Percentiles rank a stretch among this genome's conserved stretches.
These are phyloP conservation scores for Kryptopterus vitreolus DNA, from an alignment of 2,797 vertebrate species.

Conservation along the genomic window DNA sequence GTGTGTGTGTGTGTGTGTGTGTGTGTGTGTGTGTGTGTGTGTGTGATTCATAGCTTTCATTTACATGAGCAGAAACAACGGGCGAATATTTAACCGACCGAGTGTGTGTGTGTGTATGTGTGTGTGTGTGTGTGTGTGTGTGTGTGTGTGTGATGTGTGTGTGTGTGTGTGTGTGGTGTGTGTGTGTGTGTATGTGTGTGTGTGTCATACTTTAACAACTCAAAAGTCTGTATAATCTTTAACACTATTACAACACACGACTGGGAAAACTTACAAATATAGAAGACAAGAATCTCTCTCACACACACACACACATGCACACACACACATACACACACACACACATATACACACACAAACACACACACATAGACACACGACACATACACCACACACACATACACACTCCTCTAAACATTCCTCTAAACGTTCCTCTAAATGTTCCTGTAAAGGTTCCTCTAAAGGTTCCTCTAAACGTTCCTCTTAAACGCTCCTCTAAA, in stretches of 20 bases:
- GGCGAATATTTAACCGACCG: constrained; percentile 6
- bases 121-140: not conserved
- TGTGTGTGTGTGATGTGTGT: not conserved
- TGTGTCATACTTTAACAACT: not conserved
- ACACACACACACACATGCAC: not conserved
- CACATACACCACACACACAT: too few relatives aligned
- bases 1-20: too few relatives aligned
- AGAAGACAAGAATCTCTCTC: not conserved
- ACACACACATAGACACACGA: not conserved
- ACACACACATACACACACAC: not conserved
- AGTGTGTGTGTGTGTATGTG: not conserved
- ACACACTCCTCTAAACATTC: too few relatives aligned
- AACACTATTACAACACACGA: not conserved
- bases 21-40: not conserved
- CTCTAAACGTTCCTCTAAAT: too few relatives aligned
- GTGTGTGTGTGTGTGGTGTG: constrained; percentile 2
- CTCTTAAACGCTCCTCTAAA: too few relatives aligned
- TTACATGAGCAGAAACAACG: not conserved
- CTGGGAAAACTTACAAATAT: not conserved
- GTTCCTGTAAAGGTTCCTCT: too few relatives aligned
- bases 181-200: not conserved
- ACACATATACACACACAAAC: not conserved
- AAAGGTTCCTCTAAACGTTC: too few relatives aligned
- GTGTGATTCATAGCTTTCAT: not conserved
- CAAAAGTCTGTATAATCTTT: not conserved